These are phyloP conservation scores for Ovis aries DNA, from an alignment of 2,113 vertebrate species.

Conservation along the genomic window ARS-UI_Ramb_v3.0 NC_056059.1:27896501-27897000, in stretches of 20 bases:
- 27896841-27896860: background rate
- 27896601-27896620: background rate
- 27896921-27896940: background rate
- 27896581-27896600: background rate
- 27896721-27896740: background rate
- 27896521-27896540: background rate
- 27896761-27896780: background rate
- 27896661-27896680: background rate
- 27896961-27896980: background rate
- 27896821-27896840: background rate
- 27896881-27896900: background rate
- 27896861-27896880: background rate
- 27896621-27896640: background rate
- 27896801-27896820: background rate
- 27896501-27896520: background rate
- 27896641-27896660: background rate
- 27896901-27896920: background rate
- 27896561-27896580: background rate
- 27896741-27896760: background rate
- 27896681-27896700: background rate
- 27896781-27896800: background rate
- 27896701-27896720: background rate
- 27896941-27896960: conserved; percentile 5
- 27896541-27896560: background rate
- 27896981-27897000: conserved; percentile 22